Conservation (phyloP, 2,797 vertebrate genomes). For the Hypotaenidia okinawae region DNA sequence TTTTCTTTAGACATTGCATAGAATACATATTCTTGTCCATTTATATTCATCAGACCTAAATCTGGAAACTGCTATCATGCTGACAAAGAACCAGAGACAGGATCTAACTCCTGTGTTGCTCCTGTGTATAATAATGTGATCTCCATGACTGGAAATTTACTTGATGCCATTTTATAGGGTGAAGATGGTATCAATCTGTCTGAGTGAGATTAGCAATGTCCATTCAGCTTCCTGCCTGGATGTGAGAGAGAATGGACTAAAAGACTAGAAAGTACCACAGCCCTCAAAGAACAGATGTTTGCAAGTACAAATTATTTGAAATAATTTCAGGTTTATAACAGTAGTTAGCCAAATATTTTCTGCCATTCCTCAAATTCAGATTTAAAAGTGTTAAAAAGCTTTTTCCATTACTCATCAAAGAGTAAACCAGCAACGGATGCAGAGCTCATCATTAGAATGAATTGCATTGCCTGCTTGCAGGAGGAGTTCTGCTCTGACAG, state of each 20-base stretch:
- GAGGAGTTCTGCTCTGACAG: not conserved
- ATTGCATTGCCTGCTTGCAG: not conserved
- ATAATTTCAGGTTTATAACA: not conserved
- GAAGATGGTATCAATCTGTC: not conserved
- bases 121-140: not conserved
- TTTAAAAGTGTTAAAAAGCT: not conserved
- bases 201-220: not conserved
- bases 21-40: not conserved
- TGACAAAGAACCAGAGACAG: not conserved
- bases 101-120: not conserved
- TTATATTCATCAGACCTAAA: conserved; percentile 18
- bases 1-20: not conserved
- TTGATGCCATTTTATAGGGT: not conserved
- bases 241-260: not conserved
- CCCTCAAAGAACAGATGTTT: not conserved
- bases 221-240: not conserved
- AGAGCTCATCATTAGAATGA: not conserved
- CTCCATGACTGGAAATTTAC: not conserved
- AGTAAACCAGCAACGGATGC: not conserved
- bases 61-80: not conserved
- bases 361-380: not conserved
- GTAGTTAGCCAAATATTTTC: not conserved
- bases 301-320: not conserved
- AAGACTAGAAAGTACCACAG: not conserved
- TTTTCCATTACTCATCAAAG: not conserved